These are phyloP conservation scores for Recurvirostra avosetta DNA, from an alignment of 2,113 vertebrate genomes.

Conservation along the genomic window DNA sequence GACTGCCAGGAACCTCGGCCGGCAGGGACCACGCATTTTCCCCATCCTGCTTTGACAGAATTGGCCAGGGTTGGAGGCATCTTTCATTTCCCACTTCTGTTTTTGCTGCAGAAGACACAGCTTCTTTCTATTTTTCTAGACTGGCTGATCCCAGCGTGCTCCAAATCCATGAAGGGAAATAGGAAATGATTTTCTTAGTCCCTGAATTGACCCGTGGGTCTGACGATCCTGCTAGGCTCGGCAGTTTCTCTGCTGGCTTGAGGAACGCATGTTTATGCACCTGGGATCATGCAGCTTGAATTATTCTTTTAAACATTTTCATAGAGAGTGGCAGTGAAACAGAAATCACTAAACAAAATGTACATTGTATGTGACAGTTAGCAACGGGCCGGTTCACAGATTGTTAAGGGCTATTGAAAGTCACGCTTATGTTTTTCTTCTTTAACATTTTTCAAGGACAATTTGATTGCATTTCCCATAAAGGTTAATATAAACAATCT, in stretches of 20 bases:
- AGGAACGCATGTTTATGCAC: constrained; percentile 52
- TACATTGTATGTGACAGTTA: constrained; percentile 70
- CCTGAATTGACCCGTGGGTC: constrained; percentile 50
- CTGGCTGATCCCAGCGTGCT: constrained; percentile 51
- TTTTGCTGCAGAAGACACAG: constrained; percentile 50
- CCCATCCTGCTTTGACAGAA: constrained; percentile 4
- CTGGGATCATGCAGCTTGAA: constrained; percentile 66
- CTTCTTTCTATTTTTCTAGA: constrained; percentile 60
- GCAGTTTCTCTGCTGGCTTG: constrained; percentile 54
- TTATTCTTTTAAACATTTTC: constrained; percentile 71
- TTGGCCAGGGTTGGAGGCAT: constrained; percentile 9
- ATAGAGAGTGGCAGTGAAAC: constrained; percentile 63
- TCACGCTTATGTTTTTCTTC: constrained; percentile 66
- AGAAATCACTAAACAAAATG: constrained; percentile 69
- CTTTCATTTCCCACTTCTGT: constrained; percentile 53
- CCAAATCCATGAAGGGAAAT: constrained; percentile 58
- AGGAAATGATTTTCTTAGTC: constrained; percentile 66
- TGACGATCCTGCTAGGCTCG: constrained; percentile 46
- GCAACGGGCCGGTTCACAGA: constrained; percentile 63
- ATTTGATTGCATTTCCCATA: constrained; percentile 68
- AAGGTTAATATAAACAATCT: constrained; percentile 72
- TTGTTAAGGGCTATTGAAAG: constrained; percentile 71
- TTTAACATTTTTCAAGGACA: constrained; percentile 69
- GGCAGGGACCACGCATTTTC: neutral
- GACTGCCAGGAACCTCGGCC: fast-evolving